Base-by-base conservation (phyloP, 1,140 invertebrate genomes). In the Leptopilina clavipes region DNA sequence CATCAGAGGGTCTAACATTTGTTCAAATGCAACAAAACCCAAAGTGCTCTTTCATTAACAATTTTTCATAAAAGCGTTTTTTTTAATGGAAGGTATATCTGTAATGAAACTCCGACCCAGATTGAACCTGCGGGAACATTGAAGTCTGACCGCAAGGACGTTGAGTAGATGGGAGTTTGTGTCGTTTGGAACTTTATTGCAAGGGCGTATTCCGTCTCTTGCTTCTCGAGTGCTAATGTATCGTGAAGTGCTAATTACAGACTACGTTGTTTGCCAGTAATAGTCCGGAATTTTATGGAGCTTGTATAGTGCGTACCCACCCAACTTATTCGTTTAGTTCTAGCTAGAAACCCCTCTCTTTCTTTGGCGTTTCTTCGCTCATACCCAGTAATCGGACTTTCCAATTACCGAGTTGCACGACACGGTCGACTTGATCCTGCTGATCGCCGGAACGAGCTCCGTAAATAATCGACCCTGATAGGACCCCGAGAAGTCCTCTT, bases 201-300 rank as follows among this genome's bases (percentile, higher is more conserved):
- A 84, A 86, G 82, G 86, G 86, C 84, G 85, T 84, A 76, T 82
- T 84, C 77, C 72, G 45, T 71, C 73, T 74, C 31, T n/a, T 73
- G 6, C 72, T 78, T 75, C 72, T 82, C 72, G 45, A 70, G 80
- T 81, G 79, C 79, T 87, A 87, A 88, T 88, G 87, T 86, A 89
- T 88, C 87, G 85, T 87, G 83, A 89, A 88, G 86, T 89, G 87
- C 87, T 89, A 89, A 89, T 89, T 89, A 88, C 86, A 86, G 82
- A 48, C 81, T 84, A 77, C 81, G 79, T 78, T 82, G 74, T 86
- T 85, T 86, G 82, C 85, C 81, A 72, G 85, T 83, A 86, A 85
- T 85, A 84, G 83, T 77, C 56, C 72, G 76, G 71, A 86, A 85
- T 87, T 89, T 89, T 89, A 89, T 87, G 87, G 83, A 84, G 75